phyloP scores from a whole-genome alignment of 2,797 vertebrate genomes.

The Pampus argenteus region DNA sequence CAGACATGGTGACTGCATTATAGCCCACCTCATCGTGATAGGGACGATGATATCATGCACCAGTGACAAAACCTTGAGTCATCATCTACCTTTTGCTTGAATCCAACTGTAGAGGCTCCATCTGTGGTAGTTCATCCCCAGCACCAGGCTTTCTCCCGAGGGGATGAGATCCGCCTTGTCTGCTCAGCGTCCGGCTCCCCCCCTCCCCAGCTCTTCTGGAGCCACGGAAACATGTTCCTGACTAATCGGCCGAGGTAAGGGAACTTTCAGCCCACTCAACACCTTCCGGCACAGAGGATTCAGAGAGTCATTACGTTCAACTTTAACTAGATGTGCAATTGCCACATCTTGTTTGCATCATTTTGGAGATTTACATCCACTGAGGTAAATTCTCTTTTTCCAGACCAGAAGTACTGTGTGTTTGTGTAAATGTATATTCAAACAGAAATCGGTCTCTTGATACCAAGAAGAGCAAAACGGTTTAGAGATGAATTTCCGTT shows the following conservation, averaged over 20 bases:
- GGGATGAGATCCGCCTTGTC: constrained; percentile 87
- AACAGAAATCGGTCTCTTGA: constrained; percentile 37
- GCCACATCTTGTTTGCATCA: constrained; percentile 68
- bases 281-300: constrained; percentile 67
- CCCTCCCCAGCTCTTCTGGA: constrained; percentile 86
- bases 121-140: constrained; percentile 85
- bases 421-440: constrained; percentile 34
- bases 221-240: constrained; percentile 84
- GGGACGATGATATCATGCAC: constrained; percentile 63
- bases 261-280: constrained; percentile 74
- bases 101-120: constrained; percentile 86
- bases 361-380: constrained; percentile 38
- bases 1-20: constrained; percentile 38
- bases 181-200: constrained; percentile 90
- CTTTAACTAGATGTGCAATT: constrained; percentile 42
- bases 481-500: constrained; percentile 34
- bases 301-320: constrained; percentile 59
- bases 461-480: constrained; percentile 30
- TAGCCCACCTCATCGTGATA: constrained; percentile 30
- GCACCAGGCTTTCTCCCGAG: constrained; percentile 84
- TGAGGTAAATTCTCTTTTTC: constrained; percentile 15
- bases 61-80: constrained; percentile 55
- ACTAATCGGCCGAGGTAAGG: constrained; percentile 87
- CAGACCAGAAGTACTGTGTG: constrained; percentile 36
- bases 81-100: constrained; percentile 42